Conservation (phyloP, 2,888 invertebrate genomes). For the Achlya flavicornis region DNA sequence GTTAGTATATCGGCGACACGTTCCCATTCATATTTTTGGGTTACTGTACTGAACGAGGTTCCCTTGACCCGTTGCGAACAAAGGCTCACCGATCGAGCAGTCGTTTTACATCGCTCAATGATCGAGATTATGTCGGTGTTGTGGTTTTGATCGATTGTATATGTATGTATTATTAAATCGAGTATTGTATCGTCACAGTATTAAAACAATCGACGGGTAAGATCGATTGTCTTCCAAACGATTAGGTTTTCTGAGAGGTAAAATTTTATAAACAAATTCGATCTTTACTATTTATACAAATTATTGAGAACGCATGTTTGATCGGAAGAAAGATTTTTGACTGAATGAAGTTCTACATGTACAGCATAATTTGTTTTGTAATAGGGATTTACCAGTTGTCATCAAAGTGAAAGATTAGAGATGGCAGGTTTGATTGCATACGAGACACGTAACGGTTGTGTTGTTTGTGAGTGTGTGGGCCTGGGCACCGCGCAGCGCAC, state of each 20-base stretch:
- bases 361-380: background rate
- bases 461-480: constrained; percentile 43
- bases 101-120: constrained; percentile 26
- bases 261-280: constrained; percentile 1
- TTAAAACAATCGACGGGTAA: constrained; percentile 41
- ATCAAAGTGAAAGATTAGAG: constrained; percentile 10
- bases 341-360: no score
- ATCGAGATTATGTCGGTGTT: constrained; percentile 23
- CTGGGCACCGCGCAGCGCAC: constrained; percentile 19
- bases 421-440: constrained; percentile 47
- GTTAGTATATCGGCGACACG: constrained; percentile 31
- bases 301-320: background rate
- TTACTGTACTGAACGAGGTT: constrained; percentile 28
- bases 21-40: constrained; percentile 34
- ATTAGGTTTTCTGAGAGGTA: constrained; percentile 8
- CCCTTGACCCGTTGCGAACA: constrained; percentile 32
- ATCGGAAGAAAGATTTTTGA: background rate
- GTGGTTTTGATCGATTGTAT: constrained; percentile 34
- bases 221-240: constrained; percentile 25
- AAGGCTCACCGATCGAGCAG: constrained; percentile 20
- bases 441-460: constrained; percentile 65
- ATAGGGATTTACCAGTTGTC: background rate
- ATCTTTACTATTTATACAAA: background rate
- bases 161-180: constrained; percentile 42
- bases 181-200: constrained; percentile 36